These are phyloP conservation scores for Falco novaeseelandiae DNA, from an alignment of 2,797 vertebrate species.

Conservation along the genomic window DNA sequence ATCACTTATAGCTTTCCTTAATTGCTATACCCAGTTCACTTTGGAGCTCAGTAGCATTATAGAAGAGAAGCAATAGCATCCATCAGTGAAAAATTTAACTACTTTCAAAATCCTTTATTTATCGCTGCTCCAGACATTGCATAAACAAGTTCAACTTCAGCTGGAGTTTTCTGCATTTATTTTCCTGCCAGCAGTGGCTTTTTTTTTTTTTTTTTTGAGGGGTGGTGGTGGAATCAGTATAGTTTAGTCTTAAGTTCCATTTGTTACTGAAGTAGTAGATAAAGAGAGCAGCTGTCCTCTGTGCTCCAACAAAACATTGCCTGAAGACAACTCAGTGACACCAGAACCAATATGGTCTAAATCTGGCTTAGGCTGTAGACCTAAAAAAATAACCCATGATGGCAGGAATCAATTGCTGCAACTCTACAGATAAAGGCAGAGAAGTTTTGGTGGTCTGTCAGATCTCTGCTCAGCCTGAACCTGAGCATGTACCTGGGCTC, in stretches of 20 bases:
- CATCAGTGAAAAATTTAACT: neutral
- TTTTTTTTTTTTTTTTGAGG: too few species aligned
- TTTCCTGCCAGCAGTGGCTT: neutral
- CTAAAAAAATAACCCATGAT: neutral
- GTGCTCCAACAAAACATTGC: neutral
- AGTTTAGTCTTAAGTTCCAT: neutral
- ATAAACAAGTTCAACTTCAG: neutral
- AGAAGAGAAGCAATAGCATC: neutral
- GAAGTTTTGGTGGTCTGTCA: neutral
- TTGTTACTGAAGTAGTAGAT: neutral
- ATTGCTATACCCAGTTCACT: neutral
- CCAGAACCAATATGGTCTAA: neutral
- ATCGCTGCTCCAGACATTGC: neutral
- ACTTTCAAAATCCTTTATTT: neutral
- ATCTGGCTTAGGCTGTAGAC: neutral
- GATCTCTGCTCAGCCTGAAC: neutral
- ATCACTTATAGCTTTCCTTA: neutral
- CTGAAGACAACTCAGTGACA: neutral
- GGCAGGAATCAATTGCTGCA: neutral
- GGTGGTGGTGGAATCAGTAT: neutral
- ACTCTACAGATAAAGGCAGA: neutral
- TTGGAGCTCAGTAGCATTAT: neutral
- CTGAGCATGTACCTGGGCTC: neutral
- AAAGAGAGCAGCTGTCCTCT: neutral
- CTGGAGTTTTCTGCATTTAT: neutral